Evolutionary conservation across 2,797 vertebrate species (phyloP).

Genomic region (Pseudotriccus pelzelni): DNA sequence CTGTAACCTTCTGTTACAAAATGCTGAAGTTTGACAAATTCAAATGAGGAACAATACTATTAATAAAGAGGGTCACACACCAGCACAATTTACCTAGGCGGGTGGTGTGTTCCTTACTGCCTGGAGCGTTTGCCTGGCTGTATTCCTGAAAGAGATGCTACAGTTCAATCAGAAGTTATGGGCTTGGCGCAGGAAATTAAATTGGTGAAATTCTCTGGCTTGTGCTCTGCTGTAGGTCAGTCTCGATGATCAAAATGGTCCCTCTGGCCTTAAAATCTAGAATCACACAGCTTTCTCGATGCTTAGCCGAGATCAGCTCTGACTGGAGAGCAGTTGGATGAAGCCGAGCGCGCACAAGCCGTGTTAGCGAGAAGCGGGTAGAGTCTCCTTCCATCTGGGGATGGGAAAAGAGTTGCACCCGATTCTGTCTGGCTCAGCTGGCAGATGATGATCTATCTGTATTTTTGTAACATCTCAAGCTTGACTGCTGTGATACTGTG

Average conservation of each 20-base stretch:
- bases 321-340: slow-evolving; percentile 19
- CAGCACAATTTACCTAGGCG: slow-evolving; percentile 3
- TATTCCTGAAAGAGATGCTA: neutral
- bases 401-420: slow-evolving; percentile 23
- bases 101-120: neutral
- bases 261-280: slow-evolving; percentile 50
- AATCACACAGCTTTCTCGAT: neutral
- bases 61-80: slow-evolving; percentile 49
- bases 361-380: neutral
- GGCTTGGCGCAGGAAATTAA: slow-evolving; percentile 29
- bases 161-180: slow-evolving; percentile 31
- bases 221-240: slow-evolving; percentile 48
- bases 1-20: slow-evolving; percentile 37
- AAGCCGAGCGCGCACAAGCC: neutral
- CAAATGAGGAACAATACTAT: slow-evolving; percentile 49
- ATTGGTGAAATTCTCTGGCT: slow-evolving; percentile 48
- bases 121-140: neutral
- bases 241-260: slow-evolving; percentile 45
- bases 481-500: slow-evolving; percentile 62
- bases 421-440: slow-evolving; percentile 19
- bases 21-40: slow-evolving; percentile 65
- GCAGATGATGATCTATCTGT: slow-evolving; percentile 60
- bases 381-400: slow-evolving; percentile 2
- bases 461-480: slow-evolving; percentile 62
- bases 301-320: neutral